Base-by-base conservation (phyloP, 1,140 invertebrate genomes). In the Pseudomyrmex flavicornis region DNA sequence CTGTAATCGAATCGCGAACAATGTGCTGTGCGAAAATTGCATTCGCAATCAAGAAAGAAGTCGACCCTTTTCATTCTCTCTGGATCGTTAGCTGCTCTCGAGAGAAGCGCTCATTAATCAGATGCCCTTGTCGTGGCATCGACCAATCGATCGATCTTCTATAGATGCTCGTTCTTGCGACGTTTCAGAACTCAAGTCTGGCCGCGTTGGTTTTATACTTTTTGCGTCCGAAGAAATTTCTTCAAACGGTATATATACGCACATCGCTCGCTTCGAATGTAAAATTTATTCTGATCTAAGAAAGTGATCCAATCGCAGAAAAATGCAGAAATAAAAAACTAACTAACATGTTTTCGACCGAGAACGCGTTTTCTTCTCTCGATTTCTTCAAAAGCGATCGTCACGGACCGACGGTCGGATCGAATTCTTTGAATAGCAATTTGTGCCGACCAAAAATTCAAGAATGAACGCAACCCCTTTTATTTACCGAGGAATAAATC, bases 361-460 rank as follows among this genome's bases (percentile, higher is more conserved):
- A 35, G 76, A 54, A 48, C 20, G 44, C 9, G 20, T 35, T 17
- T 56, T 44, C 46, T 50, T 26, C 48, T 61, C 48, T 48, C 59
- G 46, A 35, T 10, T 48, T 56, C 26, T 35, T 35, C 44, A 72
- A 61, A 82, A 85, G 77, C 83, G 89, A 90, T 90, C 83, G 83
- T 84, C 77, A 79, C 61, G 58, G 58, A 90, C 84, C 61, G 54
- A 90, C 84, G 56, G 79, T 54, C 63, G 62, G 75, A 35, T 85
- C 75, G 76, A 35, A 83, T 88, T 35, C 35, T 75, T 87, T 89
- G 88, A 90, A 89, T 89, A 89, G 84, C 86, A 85, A 90, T 90
- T 90, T 72, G 26, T 58, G 44, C 72, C 44, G 35, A 10, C 0
- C 13, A 48, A 20, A 3, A 80, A 50, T 62, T 80, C 76, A 46